phyloP scores from a whole-genome alignment of 2,888 invertebrate genomes.

The Linnaemya vulpina region DNA sequence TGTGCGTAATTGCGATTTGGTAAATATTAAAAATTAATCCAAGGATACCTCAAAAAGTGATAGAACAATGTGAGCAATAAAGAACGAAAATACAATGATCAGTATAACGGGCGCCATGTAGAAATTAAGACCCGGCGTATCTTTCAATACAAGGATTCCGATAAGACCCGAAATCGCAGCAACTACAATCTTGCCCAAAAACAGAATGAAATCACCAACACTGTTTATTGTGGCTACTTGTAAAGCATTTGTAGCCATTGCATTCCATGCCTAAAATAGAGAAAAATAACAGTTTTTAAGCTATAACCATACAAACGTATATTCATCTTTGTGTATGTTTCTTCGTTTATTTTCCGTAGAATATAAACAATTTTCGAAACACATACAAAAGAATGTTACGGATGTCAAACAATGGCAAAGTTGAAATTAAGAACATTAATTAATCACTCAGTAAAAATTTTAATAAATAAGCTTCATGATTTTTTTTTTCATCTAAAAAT shows the following conservation, averaged over 20 bases:
- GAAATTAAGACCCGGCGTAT: conserved; percentile 89
- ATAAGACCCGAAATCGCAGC: conserved; percentile 92
- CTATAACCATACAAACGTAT: too few species aligned
- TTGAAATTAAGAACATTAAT: too few species aligned
- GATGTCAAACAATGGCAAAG: too few species aligned
- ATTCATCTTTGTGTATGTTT: too few species aligned
- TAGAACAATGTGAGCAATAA: conserved; percentile 96
- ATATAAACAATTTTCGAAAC: too few species aligned
- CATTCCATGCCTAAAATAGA: conserved; percentile 90
- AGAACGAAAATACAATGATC: conserved; percentile 93
- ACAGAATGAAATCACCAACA: conserved; percentile 95
- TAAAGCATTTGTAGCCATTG: conserved; percentile 91
- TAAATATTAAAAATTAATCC: neutral
- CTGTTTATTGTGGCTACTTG: conserved; percentile 96
- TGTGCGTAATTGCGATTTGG: neutral
- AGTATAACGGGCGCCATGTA: conserved; percentile 93
- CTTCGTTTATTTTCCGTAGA: too few species aligned
- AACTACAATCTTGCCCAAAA: conserved; percentile 91
- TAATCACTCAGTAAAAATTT: too few species aligned
- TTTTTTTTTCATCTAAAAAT: too few species aligned
- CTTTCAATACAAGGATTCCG: conserved; percentile 90
- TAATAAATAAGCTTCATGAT: too few species aligned
- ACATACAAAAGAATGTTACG: too few species aligned
- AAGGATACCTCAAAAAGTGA: conserved; percentile 93
- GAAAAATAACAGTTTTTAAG: neutral